Evolutionary conservation across 2,113 vertebrate species (phyloP).

Genomic region (Piprites chloris): DNA sequence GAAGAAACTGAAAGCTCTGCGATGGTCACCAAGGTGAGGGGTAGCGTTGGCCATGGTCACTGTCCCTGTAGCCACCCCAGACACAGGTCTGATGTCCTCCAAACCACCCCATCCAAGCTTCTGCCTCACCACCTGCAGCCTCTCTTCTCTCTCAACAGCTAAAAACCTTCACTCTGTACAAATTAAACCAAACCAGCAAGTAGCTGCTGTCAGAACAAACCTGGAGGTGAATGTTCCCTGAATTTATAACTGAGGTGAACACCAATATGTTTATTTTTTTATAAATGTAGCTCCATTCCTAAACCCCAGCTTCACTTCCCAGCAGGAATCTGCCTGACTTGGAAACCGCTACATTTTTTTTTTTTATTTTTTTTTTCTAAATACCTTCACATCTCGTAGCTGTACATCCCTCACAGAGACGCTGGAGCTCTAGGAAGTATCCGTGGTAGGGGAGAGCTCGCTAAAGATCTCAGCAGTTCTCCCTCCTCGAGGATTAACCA

Average conservation of each 20-base stretch:
- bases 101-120: fast-evolving
- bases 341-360: neutral
- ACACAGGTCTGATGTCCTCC: fast-evolving
- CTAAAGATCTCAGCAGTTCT: neutral
- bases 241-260: neutral
- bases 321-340: neutral
- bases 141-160: neutral
- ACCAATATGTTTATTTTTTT: neutral
- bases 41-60: fast-evolving
- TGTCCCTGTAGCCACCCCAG: neutral
- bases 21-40: fast-evolving
- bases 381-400: neutral
- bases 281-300: neutral
- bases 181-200: neutral
- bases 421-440: neutral
- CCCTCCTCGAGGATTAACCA: neutral
- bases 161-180: fast-evolving
- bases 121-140: neutral
- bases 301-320: neutral
- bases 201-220: neutral
- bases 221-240: neutral
- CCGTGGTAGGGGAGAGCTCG: neutral
- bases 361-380: neutral
- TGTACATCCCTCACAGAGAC: neutral
- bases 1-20: neutral